Evolutionary conservation across 2,797 vertebrate genomes (phyloP).

Genomic region (Leuciscus waleckii): DNA sequence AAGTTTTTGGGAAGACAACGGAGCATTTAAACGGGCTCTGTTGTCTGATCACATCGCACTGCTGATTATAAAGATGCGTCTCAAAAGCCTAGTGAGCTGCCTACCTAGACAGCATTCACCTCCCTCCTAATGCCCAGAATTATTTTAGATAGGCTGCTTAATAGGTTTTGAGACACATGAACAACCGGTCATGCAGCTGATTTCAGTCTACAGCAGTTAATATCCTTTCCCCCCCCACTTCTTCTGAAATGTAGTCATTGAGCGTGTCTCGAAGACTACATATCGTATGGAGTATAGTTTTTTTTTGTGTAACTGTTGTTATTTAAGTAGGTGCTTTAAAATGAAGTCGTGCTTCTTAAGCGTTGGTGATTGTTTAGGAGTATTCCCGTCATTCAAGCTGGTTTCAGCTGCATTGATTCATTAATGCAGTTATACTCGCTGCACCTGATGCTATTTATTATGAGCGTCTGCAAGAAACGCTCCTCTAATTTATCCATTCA

Average conservation of each 20-base stretch:
- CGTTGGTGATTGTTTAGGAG: background rate
- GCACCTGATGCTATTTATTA: slow-evolving; percentile 1
- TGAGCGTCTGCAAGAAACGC: background rate
- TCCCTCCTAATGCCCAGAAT: background rate
- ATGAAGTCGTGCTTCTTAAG: background rate
- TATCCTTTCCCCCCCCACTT: background rate
- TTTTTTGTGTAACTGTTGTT: background rate
- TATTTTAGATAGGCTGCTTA: background rate
- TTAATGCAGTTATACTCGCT: background rate
- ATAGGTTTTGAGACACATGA: background rate
- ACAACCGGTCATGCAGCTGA: background rate
- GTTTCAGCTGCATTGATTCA: background rate
- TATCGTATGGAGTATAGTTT: background rate
- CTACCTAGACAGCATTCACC: background rate
- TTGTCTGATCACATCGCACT: background rate
- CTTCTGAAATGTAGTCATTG: background rate
- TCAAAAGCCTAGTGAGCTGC: background rate
- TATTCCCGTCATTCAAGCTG: background rate
- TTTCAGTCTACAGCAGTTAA: background rate
- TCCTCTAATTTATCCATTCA: slow-evolving; percentile 17
- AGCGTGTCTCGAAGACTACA: background rate
- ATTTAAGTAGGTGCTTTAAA: background rate
- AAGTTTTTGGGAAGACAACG: background rate
- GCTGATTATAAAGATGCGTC: background rate
- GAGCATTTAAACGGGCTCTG: background rate